A percentile compares a stretch with the other conserved stretches of the same genome.
Conservation (phyloP, 2,113 vertebrate genomes). For the Taxidea taxus region DNA sequence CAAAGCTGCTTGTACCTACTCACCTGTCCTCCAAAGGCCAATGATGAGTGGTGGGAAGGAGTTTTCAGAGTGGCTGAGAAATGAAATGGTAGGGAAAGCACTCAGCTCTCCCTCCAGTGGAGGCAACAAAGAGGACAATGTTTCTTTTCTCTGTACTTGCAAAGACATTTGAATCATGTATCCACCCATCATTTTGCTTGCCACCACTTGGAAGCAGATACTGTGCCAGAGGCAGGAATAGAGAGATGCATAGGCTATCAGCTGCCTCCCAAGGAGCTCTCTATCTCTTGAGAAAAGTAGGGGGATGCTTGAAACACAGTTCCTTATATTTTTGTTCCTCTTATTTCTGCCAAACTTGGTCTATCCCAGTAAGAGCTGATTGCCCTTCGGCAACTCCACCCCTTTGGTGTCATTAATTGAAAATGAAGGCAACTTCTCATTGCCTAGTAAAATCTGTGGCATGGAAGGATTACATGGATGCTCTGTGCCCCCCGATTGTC, state of each 20-base stretch:
- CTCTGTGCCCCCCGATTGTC: background rate
- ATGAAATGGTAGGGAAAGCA: background rate
- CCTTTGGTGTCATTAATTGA: background rate
- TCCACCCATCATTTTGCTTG: background rate
- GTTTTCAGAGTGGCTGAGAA: background rate
- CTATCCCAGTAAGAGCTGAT: background rate
- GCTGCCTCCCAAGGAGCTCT: background rate
- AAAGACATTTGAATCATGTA: background rate
- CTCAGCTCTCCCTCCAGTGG: fast-evolving
- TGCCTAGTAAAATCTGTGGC: background rate
- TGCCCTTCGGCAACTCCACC: background rate
- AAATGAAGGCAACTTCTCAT: background rate
- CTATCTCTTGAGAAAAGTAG: background rate
- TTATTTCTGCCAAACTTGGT: background rate
- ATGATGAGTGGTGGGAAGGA: background rate
- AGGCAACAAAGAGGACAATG: background rate
- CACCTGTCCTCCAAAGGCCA: background rate
- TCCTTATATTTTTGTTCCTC: background rate
- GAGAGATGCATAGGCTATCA: background rate
- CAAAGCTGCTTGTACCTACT: background rate
- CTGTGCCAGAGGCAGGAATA: background rate
- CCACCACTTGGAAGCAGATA: background rate
- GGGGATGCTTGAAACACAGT: background rate
- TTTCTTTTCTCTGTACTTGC: background rate
- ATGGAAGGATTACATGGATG: background rate